A percentile compares a stretch with the other conserved stretches of the same genome.
These are phyloP conservation scores for Rhagoletis pomonella DNA, from an alignment of 1,140 invertebrate genomes.

Conservation along the genomic window DNA sequence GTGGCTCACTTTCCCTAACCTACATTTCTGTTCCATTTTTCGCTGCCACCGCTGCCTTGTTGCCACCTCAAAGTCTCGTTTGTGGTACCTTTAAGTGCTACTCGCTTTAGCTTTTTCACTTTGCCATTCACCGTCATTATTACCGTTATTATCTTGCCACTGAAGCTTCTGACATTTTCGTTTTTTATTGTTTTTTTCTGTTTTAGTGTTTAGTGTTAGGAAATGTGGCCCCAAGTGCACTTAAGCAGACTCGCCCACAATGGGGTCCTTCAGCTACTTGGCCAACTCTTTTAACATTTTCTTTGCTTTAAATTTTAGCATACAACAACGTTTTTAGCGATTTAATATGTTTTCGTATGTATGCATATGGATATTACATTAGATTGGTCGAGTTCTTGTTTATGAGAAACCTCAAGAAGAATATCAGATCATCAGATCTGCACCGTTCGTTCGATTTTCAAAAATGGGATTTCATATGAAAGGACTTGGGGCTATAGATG, in stretches of 20 bases:
- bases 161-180: neutral
- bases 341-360: neutral
- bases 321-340: neutral
- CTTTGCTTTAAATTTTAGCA: neutral
- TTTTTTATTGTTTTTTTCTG: neutral
- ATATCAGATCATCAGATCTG: too few species aligned
- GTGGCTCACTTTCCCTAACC: neutral
- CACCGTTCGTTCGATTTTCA: too few species aligned
- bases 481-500: too few species aligned
- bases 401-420: too few species aligned
- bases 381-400: too few species aligned
- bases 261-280: neutral
- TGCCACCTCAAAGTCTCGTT: conserved; percentile 5
- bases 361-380: too few species aligned
- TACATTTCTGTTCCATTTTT: neutral
- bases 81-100: conserved; percentile 18
- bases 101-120: neutral
- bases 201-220: neutral
- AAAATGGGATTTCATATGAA: too few species aligned
- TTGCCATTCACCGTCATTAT: conserved; percentile 30
- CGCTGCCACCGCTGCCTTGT: neutral
- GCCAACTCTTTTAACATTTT: neutral
- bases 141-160: conserved; percentile 2
- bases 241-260: neutral
- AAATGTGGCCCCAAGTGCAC: neutral